These are phyloP conservation scores for Brachypteracias leptosomus DNA, from an alignment of 2,113 vertebrate species.

Conservation along the genomic window DNA sequence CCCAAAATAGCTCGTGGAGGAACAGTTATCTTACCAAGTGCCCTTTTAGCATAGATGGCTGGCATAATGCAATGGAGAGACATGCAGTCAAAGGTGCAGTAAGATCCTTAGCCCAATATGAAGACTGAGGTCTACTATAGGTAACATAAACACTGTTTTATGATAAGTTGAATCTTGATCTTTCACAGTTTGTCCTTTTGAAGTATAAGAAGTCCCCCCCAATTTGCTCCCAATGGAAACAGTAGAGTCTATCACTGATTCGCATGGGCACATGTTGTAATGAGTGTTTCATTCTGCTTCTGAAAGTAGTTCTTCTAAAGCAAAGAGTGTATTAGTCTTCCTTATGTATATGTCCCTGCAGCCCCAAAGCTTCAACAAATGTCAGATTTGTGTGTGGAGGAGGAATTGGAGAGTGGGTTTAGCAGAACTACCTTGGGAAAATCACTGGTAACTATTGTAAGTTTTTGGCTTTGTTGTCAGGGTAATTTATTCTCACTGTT, in stretches of 20 bases:
- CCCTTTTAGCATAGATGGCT: not conserved
- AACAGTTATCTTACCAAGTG: not conserved
- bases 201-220: not conserved
- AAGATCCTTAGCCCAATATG: not conserved
- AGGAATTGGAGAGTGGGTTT: not conserved
- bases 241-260: not conserved
- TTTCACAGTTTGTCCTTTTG: not conserved
- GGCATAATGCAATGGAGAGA: not conserved
- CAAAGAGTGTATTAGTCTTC: not conserved
- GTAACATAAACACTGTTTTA: not conserved
- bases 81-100: not conserved
- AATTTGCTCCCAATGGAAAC: not conserved
- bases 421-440: not conserved
- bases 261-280: fast-evolving
- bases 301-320: not conserved
- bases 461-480: not conserved
- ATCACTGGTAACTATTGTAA: not conserved
- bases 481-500: not conserved
- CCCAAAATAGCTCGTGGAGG: not conserved
- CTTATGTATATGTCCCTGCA: not conserved
- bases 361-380: not conserved
- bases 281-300: not conserved
- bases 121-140: not conserved
- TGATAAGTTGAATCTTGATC: not conserved
- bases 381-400: not conserved